These are phyloP conservation scores for Cephalopterus ornatus DNA, from an alignment of 2,113 vertebrate genomes.

Conservation along the genomic window DNA sequence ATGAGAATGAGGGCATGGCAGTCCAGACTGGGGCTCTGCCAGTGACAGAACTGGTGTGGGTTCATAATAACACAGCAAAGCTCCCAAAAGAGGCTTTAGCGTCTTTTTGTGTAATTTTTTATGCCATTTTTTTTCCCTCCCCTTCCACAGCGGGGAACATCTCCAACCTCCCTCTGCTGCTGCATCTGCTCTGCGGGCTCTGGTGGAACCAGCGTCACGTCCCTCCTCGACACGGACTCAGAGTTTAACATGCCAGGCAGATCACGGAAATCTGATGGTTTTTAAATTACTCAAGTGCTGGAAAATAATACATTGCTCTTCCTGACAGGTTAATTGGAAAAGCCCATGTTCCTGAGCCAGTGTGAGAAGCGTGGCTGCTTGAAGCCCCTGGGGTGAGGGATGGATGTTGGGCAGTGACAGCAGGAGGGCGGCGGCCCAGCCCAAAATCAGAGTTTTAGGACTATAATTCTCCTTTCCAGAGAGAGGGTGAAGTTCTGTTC, in stretches of 20 bases:
- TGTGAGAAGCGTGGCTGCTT: not conserved
- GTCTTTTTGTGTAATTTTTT: not conserved
- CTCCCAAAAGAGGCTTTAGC: not conserved
- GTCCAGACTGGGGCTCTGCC: not conserved
- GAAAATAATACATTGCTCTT: slow-evolving; percentile 53
- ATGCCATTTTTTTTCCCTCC: not conserved
- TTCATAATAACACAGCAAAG: not conserved
- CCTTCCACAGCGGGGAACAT: not conserved
- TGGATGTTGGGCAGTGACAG: not conserved
- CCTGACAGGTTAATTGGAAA: slow-evolving; percentile 66
- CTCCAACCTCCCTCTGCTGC: not conserved
- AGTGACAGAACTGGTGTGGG: not conserved
- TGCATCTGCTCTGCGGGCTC: not conserved
- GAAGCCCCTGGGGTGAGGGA: not conserved
- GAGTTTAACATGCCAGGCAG: slow-evolving; percentile 43
- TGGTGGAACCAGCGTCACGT: not conserved
- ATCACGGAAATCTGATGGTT: slow-evolving; percentile 35
- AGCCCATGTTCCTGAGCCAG: not conserved
- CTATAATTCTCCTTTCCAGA: not conserved
- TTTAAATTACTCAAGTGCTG: slow-evolving; percentile 31
- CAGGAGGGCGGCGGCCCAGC: not conserved
- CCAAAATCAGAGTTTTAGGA: not conserved
- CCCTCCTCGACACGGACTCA: not conserved
- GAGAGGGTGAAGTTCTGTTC: not conserved
- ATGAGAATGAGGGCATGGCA: not conserved